Percentiles rank a stretch among this genome's conserved stretches.
Evolutionary conservation across 2,888 invertebrate genomes (phyloP).

Genomic region (Sinohyriopsis cumingii): DNA sequence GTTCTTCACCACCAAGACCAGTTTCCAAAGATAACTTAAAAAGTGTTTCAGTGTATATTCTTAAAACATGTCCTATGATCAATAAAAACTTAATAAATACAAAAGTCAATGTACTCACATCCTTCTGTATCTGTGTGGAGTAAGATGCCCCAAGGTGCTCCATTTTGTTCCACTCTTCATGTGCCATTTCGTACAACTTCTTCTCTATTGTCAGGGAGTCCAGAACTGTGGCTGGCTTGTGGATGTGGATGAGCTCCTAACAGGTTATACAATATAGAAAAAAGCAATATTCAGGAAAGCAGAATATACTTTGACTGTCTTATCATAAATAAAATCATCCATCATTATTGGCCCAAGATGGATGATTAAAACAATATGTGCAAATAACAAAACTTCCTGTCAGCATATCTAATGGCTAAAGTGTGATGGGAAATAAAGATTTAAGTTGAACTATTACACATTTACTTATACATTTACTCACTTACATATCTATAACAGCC

Average conservation of each 20-base stretch:
- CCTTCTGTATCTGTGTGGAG: constrained; percentile 66
- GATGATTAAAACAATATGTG: too few relatives aligned
- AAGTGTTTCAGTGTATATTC: neutral
- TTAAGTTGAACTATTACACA: too few relatives aligned
- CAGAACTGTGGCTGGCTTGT: constrained; percentile 59
- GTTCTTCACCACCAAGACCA: too few relatives aligned
- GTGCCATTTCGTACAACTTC: constrained; percentile 62
- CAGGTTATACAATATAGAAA: constrained; percentile 8
- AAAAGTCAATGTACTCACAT: constrained; percentile 52
- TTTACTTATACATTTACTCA: too few relatives aligned
- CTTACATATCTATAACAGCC: too few relatives aligned
- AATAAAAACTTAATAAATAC: neutral
- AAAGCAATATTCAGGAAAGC: neutral
- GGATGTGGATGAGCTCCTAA: constrained; percentile 63
- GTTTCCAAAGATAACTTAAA: too few relatives aligned
- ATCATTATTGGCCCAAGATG: neutral
- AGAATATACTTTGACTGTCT: neutral
- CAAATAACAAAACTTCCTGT: too few relatives aligned
- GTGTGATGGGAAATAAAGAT: too few relatives aligned
- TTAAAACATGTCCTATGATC: neutral
- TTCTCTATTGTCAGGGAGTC: constrained; percentile 65
- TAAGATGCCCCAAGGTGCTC: constrained; percentile 59
- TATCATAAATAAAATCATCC: neutral
- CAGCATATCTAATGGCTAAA: too few relatives aligned
- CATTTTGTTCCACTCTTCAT: constrained; percentile 63